Percentiles rank a stretch among this genome's conserved stretches.
Conservation (phyloP, 2,888 invertebrate genomes). For the Helobdella robusta region DNA sequence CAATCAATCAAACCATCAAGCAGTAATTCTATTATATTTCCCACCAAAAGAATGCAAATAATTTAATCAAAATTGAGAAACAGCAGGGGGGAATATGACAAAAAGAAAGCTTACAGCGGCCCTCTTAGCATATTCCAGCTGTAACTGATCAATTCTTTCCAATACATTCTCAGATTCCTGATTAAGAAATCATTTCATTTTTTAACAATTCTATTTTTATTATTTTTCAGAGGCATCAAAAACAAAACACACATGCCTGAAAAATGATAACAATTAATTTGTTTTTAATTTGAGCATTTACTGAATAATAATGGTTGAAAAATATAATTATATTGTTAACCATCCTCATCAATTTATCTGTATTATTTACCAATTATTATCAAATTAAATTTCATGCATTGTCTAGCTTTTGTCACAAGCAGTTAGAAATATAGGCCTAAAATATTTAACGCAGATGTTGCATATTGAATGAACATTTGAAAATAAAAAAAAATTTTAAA, state of each 20-base stretch:
- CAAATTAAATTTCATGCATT: too few relatives aligned
- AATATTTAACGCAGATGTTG: too few relatives aligned
- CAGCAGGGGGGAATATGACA: not conserved
- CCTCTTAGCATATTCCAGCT: conserved; percentile 86
- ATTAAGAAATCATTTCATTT: not conserved
- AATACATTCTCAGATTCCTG: conserved; percentile 47
- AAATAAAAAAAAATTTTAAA: not conserved
- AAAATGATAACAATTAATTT: too few relatives aligned
- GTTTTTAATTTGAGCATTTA: too few relatives aligned
- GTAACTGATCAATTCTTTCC: conserved; percentile 48
- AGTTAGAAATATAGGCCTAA: too few relatives aligned
- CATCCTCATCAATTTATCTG: too few relatives aligned
- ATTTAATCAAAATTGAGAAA: not conserved
- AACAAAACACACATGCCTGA: not conserved
- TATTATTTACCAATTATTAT: too few relatives aligned
- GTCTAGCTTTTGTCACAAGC: too few relatives aligned
- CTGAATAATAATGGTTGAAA: too few relatives aligned
- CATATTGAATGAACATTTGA: too few relatives aligned
- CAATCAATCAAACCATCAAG: not conserved
- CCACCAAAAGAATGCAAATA: not conserved
- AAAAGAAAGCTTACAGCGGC: conserved; percentile 77
- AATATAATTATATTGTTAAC: too few relatives aligned
- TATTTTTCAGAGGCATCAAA: not conserved
- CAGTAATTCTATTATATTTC: not conserved
- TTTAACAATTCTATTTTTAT: not conserved